Base-by-base conservation (phyloP, 2,797 vertebrate genomes). In the Threskiornis aethiopicus region DNA sequence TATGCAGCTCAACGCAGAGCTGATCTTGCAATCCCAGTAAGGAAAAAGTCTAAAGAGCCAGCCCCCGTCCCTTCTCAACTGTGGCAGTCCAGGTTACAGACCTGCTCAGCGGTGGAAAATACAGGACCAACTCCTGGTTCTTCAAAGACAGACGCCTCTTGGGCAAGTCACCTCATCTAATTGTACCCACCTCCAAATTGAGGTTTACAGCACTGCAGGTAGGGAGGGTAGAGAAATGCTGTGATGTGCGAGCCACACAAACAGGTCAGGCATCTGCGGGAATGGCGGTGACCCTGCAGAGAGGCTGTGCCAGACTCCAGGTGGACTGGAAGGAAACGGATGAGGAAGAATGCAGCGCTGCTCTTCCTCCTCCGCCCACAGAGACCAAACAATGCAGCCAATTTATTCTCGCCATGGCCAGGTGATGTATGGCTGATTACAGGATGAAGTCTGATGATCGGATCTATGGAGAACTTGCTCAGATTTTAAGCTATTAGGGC, bases 161-260 rank as follows among this genome's bases (percentile, higher is more conserved):
- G 16, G 73, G 29, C 13, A 39, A 29, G 37, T 29, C 33, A 31
- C 5, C 47, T 28, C 58, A 25, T 5, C 25, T 13, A 31, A 21
- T 2, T 4, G 70, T 11, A 33, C 17, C 20, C 19, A 9, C 18
- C 37, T 35, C 65, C 79, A 35, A 13, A 8, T 0, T 0, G 18
- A 39, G 44, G 37, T 42, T 13, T 6, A 2, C 25, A 41, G 59
- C 44, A 7, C 61, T 26, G 28, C 37, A 17, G 44, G 72, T 5
- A 54, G 54, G 37, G 20, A 62, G 17, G 35, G 49, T 9, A 24
- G 51, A 26, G 18, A 26, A 3, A 44, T 4, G 3, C 37, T 0
- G 1, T 1, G 17, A 24, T 3, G 37, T 1, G 16, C 1, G 3
- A 39, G 35, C 37, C 42, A 10, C 44, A 9, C 24, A 2, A 10